Percentiles rank a stretch among this genome's conserved stretches.
These are phyloP conservation scores for Cavia aperea DNA, from an alignment of 2,113 vertebrate species.

Conservation along the genomic window DNA sequence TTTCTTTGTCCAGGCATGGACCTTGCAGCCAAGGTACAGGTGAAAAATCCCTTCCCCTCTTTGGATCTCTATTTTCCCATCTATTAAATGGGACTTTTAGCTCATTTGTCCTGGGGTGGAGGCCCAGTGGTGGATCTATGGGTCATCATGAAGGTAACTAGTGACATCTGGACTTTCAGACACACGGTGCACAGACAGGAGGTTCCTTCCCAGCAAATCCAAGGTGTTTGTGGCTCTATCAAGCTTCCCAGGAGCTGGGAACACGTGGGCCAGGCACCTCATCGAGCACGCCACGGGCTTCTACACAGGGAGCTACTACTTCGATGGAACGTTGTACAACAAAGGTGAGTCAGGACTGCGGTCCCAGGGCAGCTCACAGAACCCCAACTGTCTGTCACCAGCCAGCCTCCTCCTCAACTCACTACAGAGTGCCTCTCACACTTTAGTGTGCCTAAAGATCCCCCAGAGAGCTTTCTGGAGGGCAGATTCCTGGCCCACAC, in stretches of 20 bases:
- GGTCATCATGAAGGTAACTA: constrained; percentile 30
- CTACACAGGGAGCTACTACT: constrained; percentile 98
- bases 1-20: not conserved
- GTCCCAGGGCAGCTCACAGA: fast-evolving
- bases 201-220: constrained; percentile 88
- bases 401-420: not conserved
- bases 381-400: fast-evolving
- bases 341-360: constrained; percentile 78
- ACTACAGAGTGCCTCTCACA: too few relatives aligned
- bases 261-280: constrained; percentile 95
- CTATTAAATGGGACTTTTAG: not conserved
- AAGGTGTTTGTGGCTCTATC: constrained; percentile 89
- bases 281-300: constrained; percentile 93
- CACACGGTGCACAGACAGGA: constrained; percentile 90
- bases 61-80: not conserved
- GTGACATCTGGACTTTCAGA: constrained; percentile 76
- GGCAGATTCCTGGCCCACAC: not conserved
- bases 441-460: not conserved
- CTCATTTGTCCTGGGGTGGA: not conserved
- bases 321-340: constrained; percentile 94
- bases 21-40: not conserved
- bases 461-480: not conserved
- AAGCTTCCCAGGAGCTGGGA: constrained; percentile 95
- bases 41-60: not conserved
- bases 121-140: not conserved